Conservation (phyloP, 30 jellyfish, hydroid and myxozoan species). For the Aurelia sp. region DNA sequence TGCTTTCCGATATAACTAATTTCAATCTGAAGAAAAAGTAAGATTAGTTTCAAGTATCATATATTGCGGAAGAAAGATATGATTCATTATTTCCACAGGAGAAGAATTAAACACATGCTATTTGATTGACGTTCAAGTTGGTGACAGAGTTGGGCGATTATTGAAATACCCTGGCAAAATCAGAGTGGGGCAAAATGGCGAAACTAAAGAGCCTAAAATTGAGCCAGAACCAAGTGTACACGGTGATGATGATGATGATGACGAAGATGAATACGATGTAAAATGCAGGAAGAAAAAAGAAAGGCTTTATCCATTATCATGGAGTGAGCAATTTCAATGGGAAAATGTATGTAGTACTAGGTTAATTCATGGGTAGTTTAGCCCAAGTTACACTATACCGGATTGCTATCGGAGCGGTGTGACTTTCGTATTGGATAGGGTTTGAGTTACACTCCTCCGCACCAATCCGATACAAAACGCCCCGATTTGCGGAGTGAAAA, state of each 20-base stretch:
- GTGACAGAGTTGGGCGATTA: conserved; percentile 53
- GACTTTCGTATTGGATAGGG: too few species aligned
- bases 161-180: conserved; percentile 50
- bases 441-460: too few species aligned
- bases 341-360: conserved; percentile 32
- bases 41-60: too few species aligned
- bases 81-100: background rate
- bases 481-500: too few species aligned
- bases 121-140: conserved; percentile 44
- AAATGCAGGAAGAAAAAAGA: conserved; percentile 15
- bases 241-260: background rate
- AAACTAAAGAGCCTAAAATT: background rate
- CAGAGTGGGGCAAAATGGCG: conserved; percentile 67
- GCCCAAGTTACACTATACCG: too few species aligned
- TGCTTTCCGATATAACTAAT: too few species aligned
- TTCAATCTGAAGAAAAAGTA: too few species aligned
- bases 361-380: too few species aligned
- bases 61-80: too few species aligned
- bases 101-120: conserved; percentile 18
- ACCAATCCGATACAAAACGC: too few species aligned
- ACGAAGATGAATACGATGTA: background rate
- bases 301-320: conserved; percentile 55
- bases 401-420: too few species aligned
- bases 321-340: conserved; percentile 69
- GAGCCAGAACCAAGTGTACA: background rate